Conservation (phyloP, 2,797 vertebrate genomes). For the Peromyscus nudipes region DNA sequence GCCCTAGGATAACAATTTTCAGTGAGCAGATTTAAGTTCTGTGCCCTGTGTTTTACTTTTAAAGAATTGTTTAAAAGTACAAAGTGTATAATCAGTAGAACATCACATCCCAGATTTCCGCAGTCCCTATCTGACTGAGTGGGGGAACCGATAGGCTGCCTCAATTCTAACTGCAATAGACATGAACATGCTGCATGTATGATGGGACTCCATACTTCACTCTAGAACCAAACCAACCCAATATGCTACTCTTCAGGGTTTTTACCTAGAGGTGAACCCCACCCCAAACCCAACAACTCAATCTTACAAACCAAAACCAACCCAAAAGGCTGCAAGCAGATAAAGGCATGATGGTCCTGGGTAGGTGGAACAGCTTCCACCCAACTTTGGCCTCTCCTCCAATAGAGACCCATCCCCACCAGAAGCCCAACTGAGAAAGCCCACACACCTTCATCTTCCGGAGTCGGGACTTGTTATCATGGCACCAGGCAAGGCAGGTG, state of each 20-base stretch:
- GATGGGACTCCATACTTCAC: neutral
- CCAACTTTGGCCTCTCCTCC: neutral
- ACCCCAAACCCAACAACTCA: neutral
- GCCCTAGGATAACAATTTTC: slow-evolving; percentile 58
- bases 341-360: neutral
- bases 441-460: slow-evolving; percentile 98
- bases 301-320: neutral
- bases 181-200: neutral
- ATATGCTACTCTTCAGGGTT: neutral
- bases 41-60: neutral
- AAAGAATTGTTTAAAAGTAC: neutral
- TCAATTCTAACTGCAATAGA: neutral
- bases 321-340: neutral
- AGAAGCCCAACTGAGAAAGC: neutral
- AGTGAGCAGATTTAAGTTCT: neutral
- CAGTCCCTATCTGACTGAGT: fast-evolving
- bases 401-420: fast-evolving
- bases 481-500: slow-evolving; percentile 99
- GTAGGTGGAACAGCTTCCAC: neutral
- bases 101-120: neutral
- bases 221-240: neutral
- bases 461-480: slow-evolving; percentile 99
- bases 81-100: neutral
- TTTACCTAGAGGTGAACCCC: neutral
- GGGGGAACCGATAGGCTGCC: neutral